These are phyloP conservation scores for Sebastes reedi DNA, from an alignment of 2,797 vertebrate species.

Conservation along the genomic window DNA sequence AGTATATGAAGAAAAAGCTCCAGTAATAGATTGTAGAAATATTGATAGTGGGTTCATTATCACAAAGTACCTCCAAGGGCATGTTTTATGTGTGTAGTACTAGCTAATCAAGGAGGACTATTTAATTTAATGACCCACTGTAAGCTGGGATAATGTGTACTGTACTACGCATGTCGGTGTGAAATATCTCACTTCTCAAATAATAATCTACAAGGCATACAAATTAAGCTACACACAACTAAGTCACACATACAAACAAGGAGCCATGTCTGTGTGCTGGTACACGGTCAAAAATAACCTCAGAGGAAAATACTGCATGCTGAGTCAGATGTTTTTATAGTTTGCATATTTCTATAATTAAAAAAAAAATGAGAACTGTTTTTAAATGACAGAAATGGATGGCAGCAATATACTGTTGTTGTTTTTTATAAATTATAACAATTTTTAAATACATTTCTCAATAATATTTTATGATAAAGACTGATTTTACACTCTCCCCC, in stretches of 20 bases:
- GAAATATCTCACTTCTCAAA: neutral
- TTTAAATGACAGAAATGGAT: neutral
- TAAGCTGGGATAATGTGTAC: neutral
- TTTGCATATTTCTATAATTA: neutral
- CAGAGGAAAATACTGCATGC: neutral
- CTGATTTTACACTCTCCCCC: no score
- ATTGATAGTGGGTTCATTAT: neutral
- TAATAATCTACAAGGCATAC: accelerated
- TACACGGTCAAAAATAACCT: neutral
- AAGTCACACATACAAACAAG: neutral
- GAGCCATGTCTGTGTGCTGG: neutral
- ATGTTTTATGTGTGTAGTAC: neutral
- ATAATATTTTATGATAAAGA: neutral
- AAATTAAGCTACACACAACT: neutral
- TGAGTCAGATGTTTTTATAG: neutral
- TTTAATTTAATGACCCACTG: neutral
- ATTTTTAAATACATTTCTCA: neutral
- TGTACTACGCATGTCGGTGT: neutral
- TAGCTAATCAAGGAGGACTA: neutral
- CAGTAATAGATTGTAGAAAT: slow-evolving; percentile 5
- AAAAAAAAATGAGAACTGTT: neutral
- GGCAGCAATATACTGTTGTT: neutral
- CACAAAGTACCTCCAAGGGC: neutral
- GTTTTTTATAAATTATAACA: neutral
- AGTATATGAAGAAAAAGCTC: neutral